Conservation (phyloP, 2,888 invertebrate genomes). For the Sesia bembeciformis region DNA sequence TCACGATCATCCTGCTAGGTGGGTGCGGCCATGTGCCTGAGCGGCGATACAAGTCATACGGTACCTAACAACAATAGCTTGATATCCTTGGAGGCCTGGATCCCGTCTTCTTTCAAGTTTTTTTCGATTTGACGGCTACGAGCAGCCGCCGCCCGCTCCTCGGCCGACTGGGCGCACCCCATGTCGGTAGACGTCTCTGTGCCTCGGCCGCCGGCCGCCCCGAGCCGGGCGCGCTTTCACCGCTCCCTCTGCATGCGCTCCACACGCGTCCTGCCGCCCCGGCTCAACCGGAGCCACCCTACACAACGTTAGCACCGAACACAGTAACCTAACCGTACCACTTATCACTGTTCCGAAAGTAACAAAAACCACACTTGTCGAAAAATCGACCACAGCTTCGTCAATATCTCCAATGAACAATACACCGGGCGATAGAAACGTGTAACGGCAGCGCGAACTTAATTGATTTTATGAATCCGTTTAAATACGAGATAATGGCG, state of each 20-base stretch:
- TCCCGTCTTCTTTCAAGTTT: constrained; percentile 98
- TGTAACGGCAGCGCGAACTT: constrained; percentile 53
- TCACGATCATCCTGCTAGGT: constrained; percentile 11
- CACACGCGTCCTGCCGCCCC: constrained; percentile 60
- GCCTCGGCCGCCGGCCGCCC: constrained; percentile 68
- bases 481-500: constrained; percentile 77
- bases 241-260: constrained; percentile 74
- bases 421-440: constrained; percentile 43
- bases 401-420: constrained; percentile 28
- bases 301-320: constrained; percentile 59
- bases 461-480: constrained; percentile 70
- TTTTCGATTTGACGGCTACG: constrained; percentile 98
- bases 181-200: constrained; percentile 78
- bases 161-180: constrained; percentile 99
- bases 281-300: constrained; percentile 63
- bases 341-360: constrained; percentile 43
- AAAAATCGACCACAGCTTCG: constrained; percentile 15
- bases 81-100: constrained; percentile 99
- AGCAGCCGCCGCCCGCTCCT: constrained; percentile 98
- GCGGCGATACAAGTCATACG: neutral
- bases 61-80: constrained; percentile 97
- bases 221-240: constrained; percentile 76
- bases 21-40: constrained; percentile 49
- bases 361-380: constrained; percentile 25
- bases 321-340: constrained; percentile 64